phyloP scores from a whole-genome alignment of 2,888 invertebrate species.

The Quadriops clusia region DNA sequence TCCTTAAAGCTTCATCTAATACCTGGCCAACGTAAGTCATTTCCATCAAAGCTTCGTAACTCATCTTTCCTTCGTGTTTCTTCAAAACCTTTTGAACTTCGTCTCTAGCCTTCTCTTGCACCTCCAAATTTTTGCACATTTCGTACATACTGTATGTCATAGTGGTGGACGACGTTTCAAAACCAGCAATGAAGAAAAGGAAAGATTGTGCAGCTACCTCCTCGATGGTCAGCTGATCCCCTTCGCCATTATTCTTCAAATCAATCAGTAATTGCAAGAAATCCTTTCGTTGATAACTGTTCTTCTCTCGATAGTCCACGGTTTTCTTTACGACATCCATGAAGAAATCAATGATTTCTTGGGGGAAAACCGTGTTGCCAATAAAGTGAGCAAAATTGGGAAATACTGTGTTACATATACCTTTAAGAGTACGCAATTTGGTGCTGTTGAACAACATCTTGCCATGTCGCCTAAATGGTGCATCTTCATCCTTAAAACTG shows the following conservation, averaged over 20 bases:
- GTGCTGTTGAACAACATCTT: conserved; percentile 13
- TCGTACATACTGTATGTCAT: conserved; percentile 33
- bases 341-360: conserved; percentile 22
- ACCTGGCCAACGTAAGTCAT: conserved; percentile 38
- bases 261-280: conserved; percentile 32
- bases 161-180: conserved; percentile 38
- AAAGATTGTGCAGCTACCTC: conserved; percentile 32
- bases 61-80: conserved; percentile 27
- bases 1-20: conserved; percentile 31
- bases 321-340: conserved; percentile 20
- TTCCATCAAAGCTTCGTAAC: conserved; percentile 35
- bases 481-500: conserved; percentile 38
- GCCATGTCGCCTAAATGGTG: conserved; percentile 32
- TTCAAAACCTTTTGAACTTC: conserved; percentile 30
- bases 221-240: conserved; percentile 16
- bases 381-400: conserved; percentile 15
- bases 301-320: conserved; percentile 20
- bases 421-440: conserved; percentile 10
- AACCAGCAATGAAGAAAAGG: conserved; percentile 39
- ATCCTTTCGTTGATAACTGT: conserved; percentile 24
- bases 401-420: conserved; percentile 38
- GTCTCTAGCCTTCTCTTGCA: conserved; percentile 35
- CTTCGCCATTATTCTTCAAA: conserved; percentile 14
- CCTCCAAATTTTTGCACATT: conserved; percentile 30
- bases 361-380: conserved; percentile 15